A percentile compares a stretch with the other conserved stretches of the same genome.
Conservation (phyloP, 1,140 invertebrate species). For the Anadara kagoshimensis region DNA sequence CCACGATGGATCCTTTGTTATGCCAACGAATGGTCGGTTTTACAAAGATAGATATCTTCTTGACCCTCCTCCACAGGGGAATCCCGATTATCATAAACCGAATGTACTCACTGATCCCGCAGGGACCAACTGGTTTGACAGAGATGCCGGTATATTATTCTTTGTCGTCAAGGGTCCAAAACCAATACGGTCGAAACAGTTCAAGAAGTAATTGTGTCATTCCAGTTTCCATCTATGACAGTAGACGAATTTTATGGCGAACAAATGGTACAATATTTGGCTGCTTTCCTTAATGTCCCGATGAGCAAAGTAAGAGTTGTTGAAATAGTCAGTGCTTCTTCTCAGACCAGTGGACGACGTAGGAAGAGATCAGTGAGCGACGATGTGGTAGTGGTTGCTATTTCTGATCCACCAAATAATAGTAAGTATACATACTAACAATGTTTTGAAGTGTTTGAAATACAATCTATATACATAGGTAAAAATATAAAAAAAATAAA, state of each 20-base stretch:
- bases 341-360: conserved; percentile 23
- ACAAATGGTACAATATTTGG: conserved; percentile 60
- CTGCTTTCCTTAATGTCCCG: conserved; percentile 56
- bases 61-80: conserved; percentile 21
- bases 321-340: conserved; percentile 46
- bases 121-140: conserved; percentile 52
- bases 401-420: conserved; percentile 45
- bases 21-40: conserved; percentile 54
- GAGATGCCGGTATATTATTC: conserved; percentile 43
- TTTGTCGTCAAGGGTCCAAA: conserved; percentile 39
- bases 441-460: background rate
- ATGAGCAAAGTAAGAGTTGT: conserved; percentile 57
- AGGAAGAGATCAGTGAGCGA: conserved; percentile 37
- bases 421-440: conserved; percentile 8
- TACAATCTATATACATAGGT: background rate
- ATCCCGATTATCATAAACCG: conserved; percentile 27
- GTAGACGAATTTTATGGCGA: conserved; percentile 66
- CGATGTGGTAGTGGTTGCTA: conserved; percentile 36
- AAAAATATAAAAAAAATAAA: background rate
- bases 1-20: conserved; percentile 44
- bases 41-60: conserved; percentile 20
- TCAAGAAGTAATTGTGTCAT: conserved; percentile 47
- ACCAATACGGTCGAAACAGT: conserved; percentile 29
- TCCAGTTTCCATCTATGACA: conserved; percentile 54
- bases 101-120: conserved; percentile 14